Conservation (phyloP, 2,888 invertebrate genomes). For the Troides oblongomaculatus region DNA sequence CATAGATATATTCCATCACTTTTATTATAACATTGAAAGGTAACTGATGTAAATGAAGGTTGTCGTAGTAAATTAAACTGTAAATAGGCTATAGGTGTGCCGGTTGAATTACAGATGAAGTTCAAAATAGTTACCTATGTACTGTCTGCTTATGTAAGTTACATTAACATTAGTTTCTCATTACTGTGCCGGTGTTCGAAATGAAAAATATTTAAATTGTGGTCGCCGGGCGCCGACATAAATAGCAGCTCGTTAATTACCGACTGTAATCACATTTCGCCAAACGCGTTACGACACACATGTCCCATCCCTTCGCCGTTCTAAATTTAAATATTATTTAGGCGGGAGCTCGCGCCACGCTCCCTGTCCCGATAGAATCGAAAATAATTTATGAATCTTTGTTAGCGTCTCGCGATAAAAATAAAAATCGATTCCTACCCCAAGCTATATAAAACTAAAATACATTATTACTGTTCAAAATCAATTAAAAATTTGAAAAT, state of each 20-base stretch:
- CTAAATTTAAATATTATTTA: slow-evolving; percentile 77
- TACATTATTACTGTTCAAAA: too few relatives aligned
- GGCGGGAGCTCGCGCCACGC: slow-evolving; percentile 67
- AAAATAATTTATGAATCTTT: slow-evolving; percentile 71
- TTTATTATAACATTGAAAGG: too few relatives aligned
- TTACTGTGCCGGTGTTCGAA: slow-evolving; percentile 37
- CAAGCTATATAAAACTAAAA: slow-evolving; percentile 1
- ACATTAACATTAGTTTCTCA: slow-evolving; percentile 40
- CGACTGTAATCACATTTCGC: slow-evolving; percentile 79
- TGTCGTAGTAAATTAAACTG: too few relatives aligned
- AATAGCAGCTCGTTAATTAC: slow-evolving; percentile 77
- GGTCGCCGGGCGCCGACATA: slow-evolving; percentile 51
- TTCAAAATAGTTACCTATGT: background rate
- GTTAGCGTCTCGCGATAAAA: slow-evolving; percentile 37
- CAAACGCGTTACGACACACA: slow-evolving; percentile 78
- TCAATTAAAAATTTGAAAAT: too few relatives aligned
- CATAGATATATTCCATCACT: too few relatives aligned
- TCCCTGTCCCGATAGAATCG: slow-evolving; percentile 67
- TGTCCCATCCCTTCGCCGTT: slow-evolving; percentile 79
- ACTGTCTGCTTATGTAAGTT: slow-evolving; percentile 4
- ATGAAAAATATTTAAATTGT: slow-evolving; percentile 58
- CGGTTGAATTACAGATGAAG: too few relatives aligned
- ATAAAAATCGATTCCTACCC: slow-evolving; percentile 11
- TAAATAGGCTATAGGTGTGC: too few relatives aligned
- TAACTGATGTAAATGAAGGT: too few relatives aligned